Evolutionary conservation across 2,888 invertebrate genomes (phyloP), one percentile per base, ranked within the genome.

Genomic region (Phengaris alcon): DNA sequence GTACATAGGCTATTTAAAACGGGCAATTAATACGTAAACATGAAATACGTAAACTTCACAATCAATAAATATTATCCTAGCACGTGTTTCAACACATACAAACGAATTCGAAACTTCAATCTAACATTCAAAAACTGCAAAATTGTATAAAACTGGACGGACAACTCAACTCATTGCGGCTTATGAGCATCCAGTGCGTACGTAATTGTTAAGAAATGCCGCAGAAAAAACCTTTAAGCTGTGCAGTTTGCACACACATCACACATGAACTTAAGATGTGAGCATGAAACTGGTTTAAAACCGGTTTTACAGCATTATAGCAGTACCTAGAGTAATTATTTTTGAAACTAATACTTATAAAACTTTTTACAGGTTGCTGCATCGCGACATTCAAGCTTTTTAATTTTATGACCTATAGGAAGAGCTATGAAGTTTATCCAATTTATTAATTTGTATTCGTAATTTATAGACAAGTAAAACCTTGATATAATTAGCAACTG

Each of bases 131-230:
- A 64, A n/a, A 64, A 35, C 72, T 88, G 89, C 88, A 90, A 89
- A 88, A 88, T 85, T 90, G 88, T 92, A 93, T 87, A 92, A 92
- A 92, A 91, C 86, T 93, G 93, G 93, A 93, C 93, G 93, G 93
- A 91, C 86, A 91, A 91, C 93, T 93, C 93, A 93, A 92, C 92
- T 91, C 91, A 90, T 90, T 90, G 87, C 86, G 82, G 92, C 88
- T 90, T 90, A 91, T 92, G 93, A 93, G 91, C 90, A 93, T 93
- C 92, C 93, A 90, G 64, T 13, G 35, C 44, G 64, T 64, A 35
- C 35, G 35, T 35, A 64, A 64, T 35, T 64, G 35, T 35, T 64
- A 64, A 44, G 35, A 64, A 64, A 64, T 35, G 64, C 64, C 64
- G 64, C 64, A 5, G 64, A 64, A 64, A 64, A 35, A 64, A 35